phyloP scores from a whole-genome alignment of 2,113 vertebrate species.

The Murina feae region DNA sequence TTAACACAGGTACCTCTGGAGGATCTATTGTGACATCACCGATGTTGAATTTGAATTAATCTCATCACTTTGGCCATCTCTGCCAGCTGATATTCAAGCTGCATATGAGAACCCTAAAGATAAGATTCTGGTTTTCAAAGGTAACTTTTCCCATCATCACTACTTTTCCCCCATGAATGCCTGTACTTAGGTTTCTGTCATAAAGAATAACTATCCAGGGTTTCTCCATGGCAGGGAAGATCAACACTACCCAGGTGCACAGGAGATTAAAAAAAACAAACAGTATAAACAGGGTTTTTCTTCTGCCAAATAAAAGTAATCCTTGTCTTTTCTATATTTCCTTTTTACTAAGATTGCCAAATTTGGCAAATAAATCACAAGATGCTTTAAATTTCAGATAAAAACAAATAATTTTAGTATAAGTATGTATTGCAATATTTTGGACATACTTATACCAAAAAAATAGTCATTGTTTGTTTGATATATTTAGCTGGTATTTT shows the following conservation, averaged over 20 bases:
- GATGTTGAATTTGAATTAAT: conserved; percentile 82
- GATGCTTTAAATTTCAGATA: not conserved
- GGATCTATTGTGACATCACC: conserved; percentile 77
- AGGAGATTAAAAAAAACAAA: not conserved
- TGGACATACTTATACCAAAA: not conserved
- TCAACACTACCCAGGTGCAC: not conserved
- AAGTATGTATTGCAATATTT: not conserved
- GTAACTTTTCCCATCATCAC: conserved; percentile 63
- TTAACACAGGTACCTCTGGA: conserved; percentile 88
- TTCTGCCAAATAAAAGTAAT: not conserved
- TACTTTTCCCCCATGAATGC: not conserved
- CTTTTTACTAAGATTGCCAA: not conserved
- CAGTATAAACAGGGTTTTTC: not conserved
- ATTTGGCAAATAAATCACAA: not conserved
- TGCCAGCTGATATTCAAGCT: conserved; percentile 87
- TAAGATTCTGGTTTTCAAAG: conserved; percentile 83
- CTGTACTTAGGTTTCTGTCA: not conserved
- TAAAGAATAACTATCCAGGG: not conserved
- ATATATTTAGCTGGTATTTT: not conserved
- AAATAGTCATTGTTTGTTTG: not conserved
- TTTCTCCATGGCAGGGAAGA: not conserved
- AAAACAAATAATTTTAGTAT: not conserved
- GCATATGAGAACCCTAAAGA: conserved; percentile 84
- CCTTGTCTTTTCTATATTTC: not conserved
- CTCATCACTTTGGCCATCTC: conserved; percentile 85